phyloP scores from a whole-genome alignment of 2,888 invertebrate species.

The Aleiodes alternator region DNA sequence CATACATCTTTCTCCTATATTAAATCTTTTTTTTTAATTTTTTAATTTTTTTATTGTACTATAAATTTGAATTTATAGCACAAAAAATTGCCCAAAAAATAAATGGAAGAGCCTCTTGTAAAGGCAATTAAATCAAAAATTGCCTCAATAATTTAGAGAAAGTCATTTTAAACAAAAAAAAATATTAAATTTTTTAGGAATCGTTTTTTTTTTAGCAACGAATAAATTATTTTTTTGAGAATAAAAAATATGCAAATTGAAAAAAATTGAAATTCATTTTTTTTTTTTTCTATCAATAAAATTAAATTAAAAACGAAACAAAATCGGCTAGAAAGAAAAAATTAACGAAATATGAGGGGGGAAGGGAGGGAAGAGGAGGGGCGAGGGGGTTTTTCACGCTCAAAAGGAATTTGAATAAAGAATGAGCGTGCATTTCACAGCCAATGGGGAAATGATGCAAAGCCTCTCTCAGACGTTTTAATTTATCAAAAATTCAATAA shows the following conservation, averaged over 20 bases:
- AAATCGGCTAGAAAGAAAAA: no score
- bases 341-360: no score
- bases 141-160: no score
- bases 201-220: no score
- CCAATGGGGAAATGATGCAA: background rate
- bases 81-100: background rate
- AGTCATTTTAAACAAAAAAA: background rate
- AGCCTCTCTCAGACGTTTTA: background rate
- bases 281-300: no score
- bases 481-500: background rate
- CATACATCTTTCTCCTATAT: background rate
- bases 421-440: background rate
- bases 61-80: slow-evolving; percentile 2
- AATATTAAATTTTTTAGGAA: no score
- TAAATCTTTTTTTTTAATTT: no score
- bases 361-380: no score
- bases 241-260: no score
- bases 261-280: no score
- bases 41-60: background rate
- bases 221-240: no score
- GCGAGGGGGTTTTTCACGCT: background rate
- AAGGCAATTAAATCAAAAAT: no score
- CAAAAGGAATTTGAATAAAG: slow-evolving; percentile 21
- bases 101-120: background rate
- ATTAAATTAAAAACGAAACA: background rate